phyloP scores from a whole-genome alignment of 2,797 vertebrate genomes.

The Cuniculus paca region DNA sequence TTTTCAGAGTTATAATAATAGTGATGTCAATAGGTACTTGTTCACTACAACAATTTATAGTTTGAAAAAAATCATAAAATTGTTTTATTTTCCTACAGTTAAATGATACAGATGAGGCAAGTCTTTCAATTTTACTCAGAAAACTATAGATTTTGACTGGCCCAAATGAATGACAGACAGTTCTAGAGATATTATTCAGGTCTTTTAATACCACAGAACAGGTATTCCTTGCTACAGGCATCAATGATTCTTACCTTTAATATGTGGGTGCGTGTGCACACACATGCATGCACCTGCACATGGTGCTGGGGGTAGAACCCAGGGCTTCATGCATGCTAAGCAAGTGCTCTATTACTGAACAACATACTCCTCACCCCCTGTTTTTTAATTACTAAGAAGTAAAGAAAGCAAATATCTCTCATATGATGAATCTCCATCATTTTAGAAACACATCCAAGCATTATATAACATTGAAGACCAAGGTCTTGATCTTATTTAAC shows the following conservation, averaged over 20 bases:
- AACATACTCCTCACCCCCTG: neutral
- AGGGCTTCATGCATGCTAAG: neutral
- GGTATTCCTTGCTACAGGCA: neutral
- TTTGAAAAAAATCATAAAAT: constrained; percentile 25
- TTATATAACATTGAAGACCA: neutral
- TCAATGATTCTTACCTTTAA: neutral
- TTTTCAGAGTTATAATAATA: constrained; percentile 19
- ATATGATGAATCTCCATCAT: neutral
- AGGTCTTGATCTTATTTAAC: neutral
- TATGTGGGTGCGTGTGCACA: neutral
- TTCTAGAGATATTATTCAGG: constrained; percentile 9
- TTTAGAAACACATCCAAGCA: constrained; percentile 33
- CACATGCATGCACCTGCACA: neutral
- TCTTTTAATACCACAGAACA: neutral
- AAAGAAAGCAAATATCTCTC: neutral
- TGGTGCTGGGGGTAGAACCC: neutral
- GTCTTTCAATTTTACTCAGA: constrained; percentile 34
- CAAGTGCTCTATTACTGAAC: neutral
- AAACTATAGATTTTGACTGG: constrained; percentile 9
- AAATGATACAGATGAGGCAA: neutral
- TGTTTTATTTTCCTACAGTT: constrained; percentile 40
- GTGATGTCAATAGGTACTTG: constrained; percentile 19
- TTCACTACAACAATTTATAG: neutral
- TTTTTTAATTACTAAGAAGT: constrained; percentile 34
- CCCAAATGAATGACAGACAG: constrained; percentile 14